phyloP scores from a whole-genome alignment of 2,888 invertebrate genomes.

The Philereme vetulata region DNA sequence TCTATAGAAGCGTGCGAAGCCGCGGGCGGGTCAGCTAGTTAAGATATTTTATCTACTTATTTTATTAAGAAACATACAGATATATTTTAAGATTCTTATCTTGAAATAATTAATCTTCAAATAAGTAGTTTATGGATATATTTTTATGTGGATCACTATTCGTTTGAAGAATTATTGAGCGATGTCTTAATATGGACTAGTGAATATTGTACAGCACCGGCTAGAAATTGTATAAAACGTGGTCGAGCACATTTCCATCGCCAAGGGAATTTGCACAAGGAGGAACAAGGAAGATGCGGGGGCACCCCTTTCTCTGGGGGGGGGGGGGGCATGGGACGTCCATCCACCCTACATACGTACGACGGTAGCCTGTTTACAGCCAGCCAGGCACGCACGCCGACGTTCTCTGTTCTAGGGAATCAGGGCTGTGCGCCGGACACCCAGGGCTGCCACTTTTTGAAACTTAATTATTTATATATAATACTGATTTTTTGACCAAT shows the following conservation, averaged over 20 bases:
- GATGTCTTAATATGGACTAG: conserved; percentile 19
- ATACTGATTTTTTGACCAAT: no score
- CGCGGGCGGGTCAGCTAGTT: no score
- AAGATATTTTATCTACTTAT: no score
- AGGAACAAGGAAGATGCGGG: conserved; percentile 81
- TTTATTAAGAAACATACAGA: no score
- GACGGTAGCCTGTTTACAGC: conserved; percentile 80
- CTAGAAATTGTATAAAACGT: conserved; percentile 84
- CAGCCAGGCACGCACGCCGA: conserved; percentile 79
- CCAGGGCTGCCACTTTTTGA: conserved; percentile 65
- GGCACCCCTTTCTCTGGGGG: conserved; percentile 78
- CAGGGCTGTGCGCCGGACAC: conserved; percentile 80
- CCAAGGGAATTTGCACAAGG: conserved; percentile 84
- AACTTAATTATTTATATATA: conserved; percentile 3
- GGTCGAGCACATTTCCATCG: conserved; percentile 83
- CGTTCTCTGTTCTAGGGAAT: conserved; percentile 79
- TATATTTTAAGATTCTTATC: no score
- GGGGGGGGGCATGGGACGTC: conserved; percentile 69
- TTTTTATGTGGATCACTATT: background rate
- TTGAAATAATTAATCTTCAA: no score
- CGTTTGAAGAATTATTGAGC: conserved; percentile 4
- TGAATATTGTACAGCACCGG: conserved; percentile 48
- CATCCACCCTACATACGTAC: conserved; percentile 77
- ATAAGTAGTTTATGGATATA: background rate
- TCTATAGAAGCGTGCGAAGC: no score